Evolutionary conservation across 2,888 invertebrate species (phyloP).

Genomic region (Drosophila falleni): DNA sequence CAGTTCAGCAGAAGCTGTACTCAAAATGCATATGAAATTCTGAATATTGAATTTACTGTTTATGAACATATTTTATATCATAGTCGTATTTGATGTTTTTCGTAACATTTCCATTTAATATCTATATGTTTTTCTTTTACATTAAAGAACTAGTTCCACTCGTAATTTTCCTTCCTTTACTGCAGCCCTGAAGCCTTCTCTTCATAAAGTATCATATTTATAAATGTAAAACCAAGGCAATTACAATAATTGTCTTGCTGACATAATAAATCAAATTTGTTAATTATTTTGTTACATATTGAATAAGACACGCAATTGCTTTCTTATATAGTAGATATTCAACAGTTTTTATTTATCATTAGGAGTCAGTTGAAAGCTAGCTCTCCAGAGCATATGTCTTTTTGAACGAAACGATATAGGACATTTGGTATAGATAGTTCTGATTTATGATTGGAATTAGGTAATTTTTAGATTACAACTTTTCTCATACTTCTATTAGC

Average conservation of each 20-base stretch:
- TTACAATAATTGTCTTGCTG: slow-evolving; percentile 65
- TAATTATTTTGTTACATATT: slow-evolving; percentile 22
- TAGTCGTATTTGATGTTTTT: neutral
- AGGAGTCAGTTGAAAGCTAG: slow-evolving; percentile 19
- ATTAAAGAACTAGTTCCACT: slow-evolving; percentile 19
- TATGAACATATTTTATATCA: neutral
- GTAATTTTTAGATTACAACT: too few species aligned
- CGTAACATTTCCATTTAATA: neutral
- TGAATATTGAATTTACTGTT: neutral
- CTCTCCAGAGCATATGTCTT: neutral
- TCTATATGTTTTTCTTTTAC: neutral
- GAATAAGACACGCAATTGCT: slow-evolving; percentile 59
- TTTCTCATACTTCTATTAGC: too few species aligned
- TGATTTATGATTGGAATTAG: too few species aligned
- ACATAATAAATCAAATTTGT: slow-evolving; percentile 49
- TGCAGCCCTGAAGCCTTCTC: slow-evolving; percentile 46
- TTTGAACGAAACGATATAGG: neutral
- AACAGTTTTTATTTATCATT: neutral
- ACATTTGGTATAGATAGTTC: too few species aligned
- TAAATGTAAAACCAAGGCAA: slow-evolving; percentile 49
- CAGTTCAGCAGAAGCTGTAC: neutral
- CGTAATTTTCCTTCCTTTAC: neutral
- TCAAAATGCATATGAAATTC: neutral
- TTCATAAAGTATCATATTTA: slow-evolving; percentile 61
- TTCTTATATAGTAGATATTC: neutral